These are phyloP conservation scores for Tragopan temminckii DNA, from an alignment of 2,797 vertebrate species.

Conservation along the genomic window DNA sequence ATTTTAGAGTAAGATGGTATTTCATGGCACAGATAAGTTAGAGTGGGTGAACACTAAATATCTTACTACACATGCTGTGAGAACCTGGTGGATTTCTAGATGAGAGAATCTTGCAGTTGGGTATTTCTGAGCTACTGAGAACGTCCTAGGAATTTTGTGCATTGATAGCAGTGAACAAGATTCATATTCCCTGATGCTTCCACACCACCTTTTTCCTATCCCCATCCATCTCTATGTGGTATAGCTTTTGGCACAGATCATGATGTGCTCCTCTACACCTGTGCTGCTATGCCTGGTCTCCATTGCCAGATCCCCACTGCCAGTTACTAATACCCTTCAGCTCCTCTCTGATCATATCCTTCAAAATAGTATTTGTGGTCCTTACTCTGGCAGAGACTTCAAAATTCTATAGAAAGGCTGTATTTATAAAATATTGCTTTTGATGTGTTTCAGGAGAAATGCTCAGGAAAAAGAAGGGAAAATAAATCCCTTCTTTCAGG, in stretches of 20 bases:
- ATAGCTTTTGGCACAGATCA: not conserved
- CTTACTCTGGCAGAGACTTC: not conserved
- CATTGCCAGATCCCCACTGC: not conserved
- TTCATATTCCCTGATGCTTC: not conserved
- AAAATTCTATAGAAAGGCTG: not conserved
- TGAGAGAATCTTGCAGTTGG: not conserved
- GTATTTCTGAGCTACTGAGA: not conserved
- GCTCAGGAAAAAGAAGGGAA: not conserved
- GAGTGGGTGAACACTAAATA: not conserved
- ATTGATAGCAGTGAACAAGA: not conserved
- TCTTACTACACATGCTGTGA: not conserved
- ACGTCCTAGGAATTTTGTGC: not conserved
- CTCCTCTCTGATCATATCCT: not conserved
- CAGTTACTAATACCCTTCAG: not conserved
- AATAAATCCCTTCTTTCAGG: not conserved
- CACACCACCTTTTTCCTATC: fast-evolving
- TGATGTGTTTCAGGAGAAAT: not conserved
- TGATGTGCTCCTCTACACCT: not conserved
- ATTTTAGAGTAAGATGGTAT: not conserved
- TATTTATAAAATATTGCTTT: not conserved
- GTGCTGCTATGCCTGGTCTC: not conserved
- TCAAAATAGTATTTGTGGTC: not conserved
- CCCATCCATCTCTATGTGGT: not conserved
- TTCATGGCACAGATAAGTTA: not conserved
- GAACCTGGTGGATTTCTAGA: not conserved